A percentile compares a stretch with the other conserved stretches of the same genome.
Conservation (phyloP, 2,797 vertebrate species). For the Chelon auratus region DNA sequence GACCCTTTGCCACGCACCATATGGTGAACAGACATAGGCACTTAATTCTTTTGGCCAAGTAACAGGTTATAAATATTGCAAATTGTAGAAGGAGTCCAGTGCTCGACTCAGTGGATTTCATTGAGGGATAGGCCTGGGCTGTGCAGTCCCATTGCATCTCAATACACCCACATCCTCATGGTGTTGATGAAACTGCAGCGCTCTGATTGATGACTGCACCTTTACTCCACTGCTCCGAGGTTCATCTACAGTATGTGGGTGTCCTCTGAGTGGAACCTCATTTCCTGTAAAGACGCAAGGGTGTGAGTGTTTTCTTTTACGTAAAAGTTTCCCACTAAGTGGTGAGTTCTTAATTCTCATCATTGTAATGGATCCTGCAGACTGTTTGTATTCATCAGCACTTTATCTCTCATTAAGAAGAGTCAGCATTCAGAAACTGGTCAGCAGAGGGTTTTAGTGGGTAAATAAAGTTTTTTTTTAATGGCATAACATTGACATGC, state of each 20-base stretch:
- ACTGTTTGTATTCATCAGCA: slow-evolving; percentile 63
- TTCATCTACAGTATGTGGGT: slow-evolving; percentile 65
- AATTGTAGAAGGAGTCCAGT: slow-evolving; percentile 17
- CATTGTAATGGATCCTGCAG: slow-evolving; percentile 48
- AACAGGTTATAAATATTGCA: slow-evolving; percentile 54
- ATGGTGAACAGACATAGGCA: slow-evolving; percentile 50
- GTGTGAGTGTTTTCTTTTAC: slow-evolving; percentile 33
- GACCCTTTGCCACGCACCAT: slow-evolving; percentile 40
- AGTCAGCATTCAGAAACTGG: slow-evolving; percentile 52
- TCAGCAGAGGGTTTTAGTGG: slow-evolving; percentile 59
- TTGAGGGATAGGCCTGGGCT: slow-evolving; percentile 26
- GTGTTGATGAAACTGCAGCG: slow-evolving; percentile 62
- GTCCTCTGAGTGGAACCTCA: slow-evolving; percentile 57
- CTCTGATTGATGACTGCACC: slow-evolving; percentile 75
- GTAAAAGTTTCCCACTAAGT: slow-evolving; percentile 10
- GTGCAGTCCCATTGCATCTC: slow-evolving; percentile 28
- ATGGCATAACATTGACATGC: slow-evolving; percentile 37
- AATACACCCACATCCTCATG: slow-evolving; percentile 56
- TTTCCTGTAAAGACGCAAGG: slow-evolving; percentile 69
- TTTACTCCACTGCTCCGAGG: slow-evolving; percentile 44
- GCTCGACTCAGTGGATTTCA: slow-evolving; percentile 20
- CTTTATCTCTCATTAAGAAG: slow-evolving; percentile 58
- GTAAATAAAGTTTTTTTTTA: slow-evolving; percentile 50
- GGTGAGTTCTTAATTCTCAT: slow-evolving; percentile 11
- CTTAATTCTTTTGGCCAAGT: slow-evolving; percentile 24